Evolutionary conservation across 2,797 vertebrate species (phyloP).

Genomic region (Semotilus atromaculatus): DNA sequence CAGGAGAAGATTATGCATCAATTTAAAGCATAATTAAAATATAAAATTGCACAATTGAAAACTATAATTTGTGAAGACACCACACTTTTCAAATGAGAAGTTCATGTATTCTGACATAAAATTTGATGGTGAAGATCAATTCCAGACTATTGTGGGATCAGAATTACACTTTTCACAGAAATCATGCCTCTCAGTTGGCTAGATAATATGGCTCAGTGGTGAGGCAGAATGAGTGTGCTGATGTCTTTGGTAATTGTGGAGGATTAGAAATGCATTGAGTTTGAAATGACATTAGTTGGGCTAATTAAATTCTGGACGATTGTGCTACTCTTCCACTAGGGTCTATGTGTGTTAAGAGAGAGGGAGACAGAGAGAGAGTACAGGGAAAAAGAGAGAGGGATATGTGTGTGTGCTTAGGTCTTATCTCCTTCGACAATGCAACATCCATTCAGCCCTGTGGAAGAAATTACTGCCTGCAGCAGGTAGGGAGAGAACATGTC

Average conservation of each 20-base stretch:
- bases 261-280: conserved; percentile 62
- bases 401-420: conserved; percentile 34
- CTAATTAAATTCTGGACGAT: conserved; percentile 61
- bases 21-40: conserved; percentile 41
- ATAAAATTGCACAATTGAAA: conserved; percentile 31
- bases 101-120: conserved; percentile 17
- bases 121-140: conserved; percentile 19
- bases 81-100: conserved; percentile 1
- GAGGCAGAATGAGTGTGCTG: conserved; percentile 44
- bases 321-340: conserved; percentile 48
- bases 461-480: conserved; percentile 54
- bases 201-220: conserved; percentile 49
- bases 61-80: conserved; percentile 9
- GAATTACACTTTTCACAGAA: conserved; percentile 42
- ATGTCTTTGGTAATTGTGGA: conserved; percentile 59
- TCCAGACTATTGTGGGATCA: conserved; percentile 1
- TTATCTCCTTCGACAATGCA: conserved; percentile 54
- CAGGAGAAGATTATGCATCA: conserved; percentile 27
- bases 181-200: conserved; percentile 28
- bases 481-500: conserved; percentile 47
- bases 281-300: conserved; percentile 59
- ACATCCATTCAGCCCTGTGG: conserved; percentile 52
- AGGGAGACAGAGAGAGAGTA: conserved; percentile 8
- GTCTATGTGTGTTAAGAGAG: conserved; percentile 42
- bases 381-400: conserved; percentile 7